These are phyloP conservation scores for Petromus typicus DNA, from an alignment of 2,113 vertebrate genomes.

Conservation along the genomic window DNA sequence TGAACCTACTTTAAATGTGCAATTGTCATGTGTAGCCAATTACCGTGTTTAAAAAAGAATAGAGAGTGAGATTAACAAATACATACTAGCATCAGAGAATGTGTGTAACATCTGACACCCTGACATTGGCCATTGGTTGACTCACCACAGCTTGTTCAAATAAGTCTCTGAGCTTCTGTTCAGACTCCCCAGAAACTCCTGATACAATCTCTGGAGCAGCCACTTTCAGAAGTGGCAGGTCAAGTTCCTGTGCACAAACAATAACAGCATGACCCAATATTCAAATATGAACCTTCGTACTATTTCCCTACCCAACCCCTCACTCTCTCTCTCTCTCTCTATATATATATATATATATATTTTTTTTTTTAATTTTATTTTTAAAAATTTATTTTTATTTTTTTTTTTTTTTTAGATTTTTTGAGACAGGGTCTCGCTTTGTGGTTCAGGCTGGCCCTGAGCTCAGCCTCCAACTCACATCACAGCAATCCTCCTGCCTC, in stretches of 20 bases:
- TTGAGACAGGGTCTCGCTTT: no score
- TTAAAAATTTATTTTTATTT: no score
- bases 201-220: constrained; percentile 97
- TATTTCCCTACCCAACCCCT: background rate
- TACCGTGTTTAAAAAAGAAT: background rate
- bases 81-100: background rate
- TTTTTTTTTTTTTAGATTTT: no score
- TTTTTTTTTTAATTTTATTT: background rate
- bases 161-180: constrained; percentile 96
- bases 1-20: constrained; percentile 16
- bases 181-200: constrained; percentile 97
- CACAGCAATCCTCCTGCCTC: no score
- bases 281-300: background rate
- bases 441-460: no score
- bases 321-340: no score
- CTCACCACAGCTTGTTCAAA: constrained; percentile 96
- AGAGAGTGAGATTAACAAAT: background rate
- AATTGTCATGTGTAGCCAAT: background rate
- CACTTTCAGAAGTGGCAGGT: constrained; percentile 95
- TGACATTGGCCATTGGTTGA: background rate
- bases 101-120: accelerated
- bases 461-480: no score
- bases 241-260: constrained; percentile 90
- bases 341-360: no score
- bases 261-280: background rate